A percentile compares a stretch with the other conserved stretches of the same genome.
Conservation (phyloP, 1,140 invertebrate genomes). For the Cylas formicarius region DNA sequence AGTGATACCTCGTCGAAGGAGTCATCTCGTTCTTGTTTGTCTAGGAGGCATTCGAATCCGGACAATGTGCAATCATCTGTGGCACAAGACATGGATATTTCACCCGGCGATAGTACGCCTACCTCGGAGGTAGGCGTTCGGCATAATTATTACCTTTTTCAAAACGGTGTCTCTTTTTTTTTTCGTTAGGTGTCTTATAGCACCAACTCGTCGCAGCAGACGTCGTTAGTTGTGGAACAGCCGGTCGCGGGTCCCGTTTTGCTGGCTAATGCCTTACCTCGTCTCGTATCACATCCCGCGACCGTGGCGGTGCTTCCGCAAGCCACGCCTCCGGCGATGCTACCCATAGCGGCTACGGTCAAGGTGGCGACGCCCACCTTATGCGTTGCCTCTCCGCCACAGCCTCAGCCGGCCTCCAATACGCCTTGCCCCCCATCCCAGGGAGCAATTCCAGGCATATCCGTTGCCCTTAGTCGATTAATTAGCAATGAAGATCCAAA, state of each 20-base stretch:
- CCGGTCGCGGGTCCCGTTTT: constrained; percentile 47
- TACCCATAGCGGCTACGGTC: too few species aligned
- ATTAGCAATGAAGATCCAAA: constrained; percentile 12
- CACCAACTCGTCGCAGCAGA: constrained; percentile 31
- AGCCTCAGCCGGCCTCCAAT: constrained; percentile 42
- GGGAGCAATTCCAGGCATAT: constrained; percentile 44
- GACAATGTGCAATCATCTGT: constrained; percentile 17
- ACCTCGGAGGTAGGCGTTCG: constrained; percentile 54
- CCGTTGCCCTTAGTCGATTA: constrained; percentile 37
- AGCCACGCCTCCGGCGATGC: constrained; percentile 41
- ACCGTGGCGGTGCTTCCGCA: constrained; percentile 26
- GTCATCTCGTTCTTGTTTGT: not conserved
- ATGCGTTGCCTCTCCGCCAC: constrained; percentile 3
- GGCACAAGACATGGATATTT: constrained; percentile 77
- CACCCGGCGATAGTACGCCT: constrained; percentile 73
- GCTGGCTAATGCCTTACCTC: constrained; percentile 62
- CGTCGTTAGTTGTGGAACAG: constrained; percentile 23
- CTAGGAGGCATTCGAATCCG: constrained; percentile 18
- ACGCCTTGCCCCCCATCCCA: constrained; percentile 46
- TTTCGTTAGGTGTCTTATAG: constrained; percentile 32
- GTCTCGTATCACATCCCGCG: constrained; percentile 52
- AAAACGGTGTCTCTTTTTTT: not conserved
- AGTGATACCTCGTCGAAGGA: not conserved
- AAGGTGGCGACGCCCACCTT: constrained; percentile 45
- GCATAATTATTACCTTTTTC: not conserved